These are phyloP conservation scores for Ictalurus furcatus DNA, from an alignment of 2,113 vertebrate species.

Conservation along the genomic window DNA sequence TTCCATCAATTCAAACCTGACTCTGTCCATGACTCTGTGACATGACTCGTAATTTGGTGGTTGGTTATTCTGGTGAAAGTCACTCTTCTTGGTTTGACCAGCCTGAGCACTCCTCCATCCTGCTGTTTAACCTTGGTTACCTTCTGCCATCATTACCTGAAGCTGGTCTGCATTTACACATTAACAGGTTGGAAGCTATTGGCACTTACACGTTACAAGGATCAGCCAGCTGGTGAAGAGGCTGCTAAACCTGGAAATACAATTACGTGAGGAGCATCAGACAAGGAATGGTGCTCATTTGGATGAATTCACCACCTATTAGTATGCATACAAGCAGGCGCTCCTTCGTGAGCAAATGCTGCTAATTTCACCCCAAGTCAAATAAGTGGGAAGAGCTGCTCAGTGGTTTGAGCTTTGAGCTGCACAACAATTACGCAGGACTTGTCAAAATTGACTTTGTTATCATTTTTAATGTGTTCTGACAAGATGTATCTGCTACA, in stretches of 20 bases:
- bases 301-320: slow-evolving; percentile 4
- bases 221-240: slow-evolving; percentile 18
- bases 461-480: background rate
- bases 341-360: slow-evolving; percentile 5
- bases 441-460: background rate
- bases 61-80: background rate
- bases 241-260: slow-evolving; percentile 24
- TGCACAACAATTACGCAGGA: background rate
- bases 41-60: background rate
- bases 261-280: slow-evolving; percentile 10
- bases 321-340: background rate
- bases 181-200: background rate
- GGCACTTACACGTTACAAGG: background rate
- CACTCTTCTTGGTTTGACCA: background rate
- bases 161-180: background rate
- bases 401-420: background rate
- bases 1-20: background rate
- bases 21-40: background rate
- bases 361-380: slow-evolving; percentile 20
- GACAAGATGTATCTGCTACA: background rate
- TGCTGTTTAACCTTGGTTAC: background rate
- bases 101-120: background rate
- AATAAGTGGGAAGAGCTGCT: background rate
- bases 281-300: background rate
- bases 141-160: background rate